Conservation (phyloP, 2,888 invertebrate species). For the Dastarcus helophoroides region DNA sequence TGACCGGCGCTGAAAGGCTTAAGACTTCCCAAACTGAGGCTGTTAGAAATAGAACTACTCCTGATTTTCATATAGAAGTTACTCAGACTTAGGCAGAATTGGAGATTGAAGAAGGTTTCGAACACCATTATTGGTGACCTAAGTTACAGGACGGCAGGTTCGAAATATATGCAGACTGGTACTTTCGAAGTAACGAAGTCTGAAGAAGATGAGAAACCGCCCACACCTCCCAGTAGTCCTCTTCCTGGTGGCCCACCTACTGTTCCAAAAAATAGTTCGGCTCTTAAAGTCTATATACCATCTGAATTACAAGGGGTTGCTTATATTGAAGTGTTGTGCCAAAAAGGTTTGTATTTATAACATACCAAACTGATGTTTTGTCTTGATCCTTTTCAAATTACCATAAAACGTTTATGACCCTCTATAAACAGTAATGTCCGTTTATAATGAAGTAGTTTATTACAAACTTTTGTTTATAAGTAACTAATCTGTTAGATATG, state of each 20-base stretch:
- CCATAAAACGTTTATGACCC: too few relatives aligned
- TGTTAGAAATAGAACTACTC: conserved; percentile 62
- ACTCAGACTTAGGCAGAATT: conserved; percentile 78
- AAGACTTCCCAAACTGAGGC: conserved; percentile 71
- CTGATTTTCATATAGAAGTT: conserved; percentile 91
- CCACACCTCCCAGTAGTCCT: conserved; percentile 39
- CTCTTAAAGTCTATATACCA: conserved; percentile 83
- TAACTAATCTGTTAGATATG: too few relatives aligned
- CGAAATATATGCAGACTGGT: conserved; percentile 85
- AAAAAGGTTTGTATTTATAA: conserved; percentile 59
- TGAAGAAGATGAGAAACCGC: conserved; percentile 55
- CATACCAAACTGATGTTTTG: neutral
- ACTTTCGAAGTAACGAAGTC: conserved; percentile 94
- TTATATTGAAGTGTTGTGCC: conserved; percentile 90
- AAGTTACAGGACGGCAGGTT: conserved; percentile 91
- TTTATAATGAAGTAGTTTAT: too few relatives aligned
- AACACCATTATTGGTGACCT: conserved; percentile 92
- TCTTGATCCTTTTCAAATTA: too few relatives aligned
- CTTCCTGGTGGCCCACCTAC: conserved; percentile 36
- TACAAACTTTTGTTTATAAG: too few relatives aligned
- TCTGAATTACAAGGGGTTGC: conserved; percentile 92
- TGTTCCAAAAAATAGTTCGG: conserved; percentile 54
- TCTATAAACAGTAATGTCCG: too few relatives aligned
- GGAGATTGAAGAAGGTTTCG: conserved; percentile 93
- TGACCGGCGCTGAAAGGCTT: conserved; percentile 78